Evolutionary conservation across 2,888 invertebrate species (phyloP), one percentile per base, ranked within the genome.

Genomic region (Synergus japonicus): DNA sequence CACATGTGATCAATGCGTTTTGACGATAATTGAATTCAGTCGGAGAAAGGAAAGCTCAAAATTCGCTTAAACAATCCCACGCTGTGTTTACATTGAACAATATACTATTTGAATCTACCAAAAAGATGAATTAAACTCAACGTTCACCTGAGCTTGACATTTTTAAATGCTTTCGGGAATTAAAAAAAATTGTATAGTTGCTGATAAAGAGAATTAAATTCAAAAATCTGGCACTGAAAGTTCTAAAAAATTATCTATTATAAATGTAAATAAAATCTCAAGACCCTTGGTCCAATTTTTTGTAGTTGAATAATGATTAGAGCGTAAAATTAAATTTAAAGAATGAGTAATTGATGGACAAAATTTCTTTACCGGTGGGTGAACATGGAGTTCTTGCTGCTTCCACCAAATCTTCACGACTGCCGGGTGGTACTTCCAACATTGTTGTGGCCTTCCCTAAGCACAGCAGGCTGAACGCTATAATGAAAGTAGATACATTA

Each of bases 391-490:
- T 91, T 82, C 90, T 88, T 46, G 91, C 91, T 63, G 90, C 91
- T 84, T 91, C 91, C 65, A 91, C 90, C 81, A 91, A 90, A 81
- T 91, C 91, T 83, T 91, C 91, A 76, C 90, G 91, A 84, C 91
- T 91, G 80, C 91, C 91, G 29, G 91, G 91, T 80, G 91, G 91
- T 83, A 90, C 91, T 85, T 91, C 91, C 84, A 91, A 85, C 91
- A 91, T 91, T 79, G 78, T 82, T 73, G 85, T 85, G 85, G 85
- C 85, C 85, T 84, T 88, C 81, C 87, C 88, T 83, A 89, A 87
- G 86, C 91, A 91, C 85, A 91, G 91, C 91, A 91, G 91, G 90
- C 91, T 90, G 82, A 91, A 86, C 87, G 91, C 91, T 91, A 85
- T 2, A 87, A 88, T 43, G 22, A 73, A 49, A 49, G n/a, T n/a